These are phyloP conservation scores for Lysandra coridon DNA, from an alignment of 2,888 invertebrate genomes.

Conservation along the genomic window DNA sequence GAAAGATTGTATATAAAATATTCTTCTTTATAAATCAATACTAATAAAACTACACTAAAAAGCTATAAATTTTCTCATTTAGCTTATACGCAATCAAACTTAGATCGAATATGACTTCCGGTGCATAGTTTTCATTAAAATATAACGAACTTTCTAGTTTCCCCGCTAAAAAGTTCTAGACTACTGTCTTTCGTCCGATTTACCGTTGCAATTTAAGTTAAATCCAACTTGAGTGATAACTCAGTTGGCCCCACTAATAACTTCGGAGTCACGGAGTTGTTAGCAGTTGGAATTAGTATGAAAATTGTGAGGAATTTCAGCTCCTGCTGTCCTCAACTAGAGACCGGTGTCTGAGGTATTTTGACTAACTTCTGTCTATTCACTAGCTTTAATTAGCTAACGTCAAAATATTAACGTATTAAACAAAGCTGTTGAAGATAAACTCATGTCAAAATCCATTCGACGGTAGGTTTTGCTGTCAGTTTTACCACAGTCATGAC, in stretches of 20 bases:
- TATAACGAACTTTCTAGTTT: background rate
- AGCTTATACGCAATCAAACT: background rate
- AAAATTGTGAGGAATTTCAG: slow-evolving; percentile 9
- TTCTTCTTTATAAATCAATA: no score
- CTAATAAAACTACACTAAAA: no score
- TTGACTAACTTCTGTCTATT: background rate
- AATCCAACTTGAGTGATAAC: slow-evolving; percentile 29
- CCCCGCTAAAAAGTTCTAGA: background rate
- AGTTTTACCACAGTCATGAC: no score
- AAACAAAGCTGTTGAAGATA: background rate
- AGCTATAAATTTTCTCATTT: no score
- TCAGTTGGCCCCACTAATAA: slow-evolving; percentile 24
- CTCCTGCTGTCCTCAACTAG: background rate
- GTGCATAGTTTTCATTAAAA: background rate
- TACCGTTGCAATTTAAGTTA: slow-evolving; percentile 24
- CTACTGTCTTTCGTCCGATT: slow-evolving; percentile 2
- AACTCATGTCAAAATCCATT: no score
- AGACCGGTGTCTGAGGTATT: background rate
- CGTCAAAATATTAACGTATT: background rate
- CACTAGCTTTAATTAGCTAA: background rate
- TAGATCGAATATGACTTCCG: background rate
- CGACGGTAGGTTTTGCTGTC: no score
- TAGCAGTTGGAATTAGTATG: background rate
- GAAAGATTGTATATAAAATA: no score
- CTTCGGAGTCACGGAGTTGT: slow-evolving; percentile 11